Percentiles rank a stretch among this genome's conserved stretches.
Evolutionary conservation across 1,140 invertebrate genomes (phyloP).

Genomic region (Eueides isabella): DNA sequence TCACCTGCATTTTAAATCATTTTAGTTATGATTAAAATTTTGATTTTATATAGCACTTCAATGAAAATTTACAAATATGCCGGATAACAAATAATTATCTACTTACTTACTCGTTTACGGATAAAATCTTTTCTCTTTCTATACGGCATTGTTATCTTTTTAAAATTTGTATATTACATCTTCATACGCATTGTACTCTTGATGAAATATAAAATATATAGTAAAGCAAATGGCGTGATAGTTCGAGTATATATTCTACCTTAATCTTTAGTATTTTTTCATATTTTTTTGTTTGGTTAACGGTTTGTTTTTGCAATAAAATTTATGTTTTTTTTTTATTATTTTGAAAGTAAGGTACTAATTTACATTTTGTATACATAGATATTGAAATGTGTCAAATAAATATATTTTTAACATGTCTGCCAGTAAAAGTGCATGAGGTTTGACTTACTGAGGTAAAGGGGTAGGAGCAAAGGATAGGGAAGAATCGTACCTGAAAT

Average conservation of each 20-base stretch:
- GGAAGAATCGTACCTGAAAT: neutral
- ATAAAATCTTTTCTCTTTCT: conserved; percentile 47
- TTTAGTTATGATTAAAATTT: too few relatives aligned
- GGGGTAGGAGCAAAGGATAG: neutral
- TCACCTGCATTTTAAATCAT: too few relatives aligned
- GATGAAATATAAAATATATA: neutral
- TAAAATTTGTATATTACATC: neutral
- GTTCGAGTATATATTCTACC: neutral
- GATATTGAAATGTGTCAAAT: conserved; percentile 2
- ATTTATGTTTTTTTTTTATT: neutral
- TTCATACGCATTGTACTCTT: neutral
- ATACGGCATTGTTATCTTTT: conserved; percentile 43
- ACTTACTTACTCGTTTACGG: conserved; percentile 49
- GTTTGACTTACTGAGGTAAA: neutral
- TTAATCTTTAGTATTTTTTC: neutral
- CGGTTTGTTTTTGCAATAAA: neutral
- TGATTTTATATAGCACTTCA: neutral
- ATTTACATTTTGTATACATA: conserved; percentile 1
- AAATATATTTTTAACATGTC: neutral
- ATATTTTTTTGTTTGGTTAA: neutral
- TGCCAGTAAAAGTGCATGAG: neutral
- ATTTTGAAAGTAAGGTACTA: neutral
- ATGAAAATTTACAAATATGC: neutral
- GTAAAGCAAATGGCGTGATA: neutral
- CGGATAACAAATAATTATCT: neutral